phyloP scores from a whole-genome alignment of 2,888 invertebrate species.

The Amblyjoppa proteus region DNA sequence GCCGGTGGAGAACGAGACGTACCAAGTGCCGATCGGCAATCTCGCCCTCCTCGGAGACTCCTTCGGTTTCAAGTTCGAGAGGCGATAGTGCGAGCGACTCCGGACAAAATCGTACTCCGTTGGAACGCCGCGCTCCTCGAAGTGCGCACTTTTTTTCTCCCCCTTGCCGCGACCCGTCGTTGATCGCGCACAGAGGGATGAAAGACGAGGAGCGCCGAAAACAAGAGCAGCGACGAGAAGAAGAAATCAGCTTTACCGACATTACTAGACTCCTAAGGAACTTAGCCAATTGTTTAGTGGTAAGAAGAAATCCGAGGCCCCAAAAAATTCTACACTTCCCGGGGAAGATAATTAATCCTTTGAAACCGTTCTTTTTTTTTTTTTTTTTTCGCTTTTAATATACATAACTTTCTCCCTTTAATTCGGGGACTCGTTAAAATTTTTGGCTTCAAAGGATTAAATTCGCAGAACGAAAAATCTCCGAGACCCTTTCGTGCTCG shows the following conservation, averaged over 20 bases:
- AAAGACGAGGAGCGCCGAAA: constrained; percentile 17
- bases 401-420: not conserved
- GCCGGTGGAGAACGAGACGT: constrained; percentile 84
- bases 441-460: constrained; percentile 33
- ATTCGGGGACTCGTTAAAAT: not conserved
- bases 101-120: not conserved
- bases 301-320: constrained; percentile 22
- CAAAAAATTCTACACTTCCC: constrained; percentile 21
- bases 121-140: not conserved
- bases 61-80: constrained; percentile 86
- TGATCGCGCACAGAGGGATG: not conserved
- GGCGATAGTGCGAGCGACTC: constrained; percentile 74
- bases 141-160: constrained; percentile 9
- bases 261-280: constrained; percentile 59
- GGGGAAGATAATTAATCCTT: constrained; percentile 38
- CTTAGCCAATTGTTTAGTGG: constrained; percentile 55
- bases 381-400: not conserved
- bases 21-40: constrained; percentile 87
- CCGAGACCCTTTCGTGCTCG: not conserved
- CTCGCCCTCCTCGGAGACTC: constrained; percentile 86
- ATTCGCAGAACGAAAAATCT: constrained; percentile 9
- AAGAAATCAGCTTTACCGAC: constrained; percentile 54
- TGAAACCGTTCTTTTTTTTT: not conserved
- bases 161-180: not conserved
- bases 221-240: constrained; percentile 9